These are phyloP conservation scores for Nyctibius grandis DNA, from an alignment of 2,797 vertebrate species.

Conservation along the genomic window DNA sequence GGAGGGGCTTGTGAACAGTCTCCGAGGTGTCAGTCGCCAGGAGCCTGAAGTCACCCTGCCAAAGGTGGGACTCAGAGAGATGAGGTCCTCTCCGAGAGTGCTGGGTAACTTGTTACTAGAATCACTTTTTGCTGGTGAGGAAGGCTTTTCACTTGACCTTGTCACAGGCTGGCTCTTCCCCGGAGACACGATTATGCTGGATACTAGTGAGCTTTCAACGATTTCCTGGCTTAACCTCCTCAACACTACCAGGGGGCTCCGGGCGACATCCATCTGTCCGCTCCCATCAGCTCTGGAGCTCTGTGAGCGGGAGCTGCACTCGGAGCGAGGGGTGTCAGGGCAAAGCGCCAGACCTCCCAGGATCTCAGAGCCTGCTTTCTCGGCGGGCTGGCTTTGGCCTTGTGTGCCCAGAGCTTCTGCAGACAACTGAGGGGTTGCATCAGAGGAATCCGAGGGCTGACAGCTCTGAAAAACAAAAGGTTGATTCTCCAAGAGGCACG, in stretches of 20 bases:
- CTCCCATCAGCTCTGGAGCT: conserved; percentile 48
- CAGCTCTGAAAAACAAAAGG: conserved; percentile 76
- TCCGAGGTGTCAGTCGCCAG: conserved; percentile 66
- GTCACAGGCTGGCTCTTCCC: conserved; percentile 74
- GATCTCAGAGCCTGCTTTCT: conserved; percentile 52
- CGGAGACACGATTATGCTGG: conserved; percentile 69
- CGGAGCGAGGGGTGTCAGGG: conserved; percentile 60
- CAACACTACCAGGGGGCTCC: conserved; percentile 72
- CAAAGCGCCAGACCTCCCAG: conserved; percentile 54
- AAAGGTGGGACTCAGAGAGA: conserved; percentile 74
- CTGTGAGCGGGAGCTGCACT: conserved; percentile 48
- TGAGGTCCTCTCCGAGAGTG: conserved; percentile 13
- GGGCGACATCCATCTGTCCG: conserved; percentile 52
- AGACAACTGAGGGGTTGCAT: conserved; percentile 52
- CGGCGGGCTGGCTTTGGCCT: conserved; percentile 48
- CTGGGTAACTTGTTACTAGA: conserved; percentile 31
- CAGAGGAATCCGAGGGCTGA: conserved; percentile 54
- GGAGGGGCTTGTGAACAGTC: conserved; percentile 63
- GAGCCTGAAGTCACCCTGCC: conserved; percentile 59
- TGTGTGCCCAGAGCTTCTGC: not conserved
- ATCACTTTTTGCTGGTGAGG: conserved; percentile 57
- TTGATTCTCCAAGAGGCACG: not conserved
- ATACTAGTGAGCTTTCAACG: conserved; percentile 74
- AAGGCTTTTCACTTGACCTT: conserved; percentile 68
- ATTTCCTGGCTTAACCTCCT: conserved; percentile 78